These are phyloP conservation scores for Sinocyclocheilus maitianheensis DNA, from an alignment of 2,113 vertebrate species.

Conservation along the genomic window DNA sequence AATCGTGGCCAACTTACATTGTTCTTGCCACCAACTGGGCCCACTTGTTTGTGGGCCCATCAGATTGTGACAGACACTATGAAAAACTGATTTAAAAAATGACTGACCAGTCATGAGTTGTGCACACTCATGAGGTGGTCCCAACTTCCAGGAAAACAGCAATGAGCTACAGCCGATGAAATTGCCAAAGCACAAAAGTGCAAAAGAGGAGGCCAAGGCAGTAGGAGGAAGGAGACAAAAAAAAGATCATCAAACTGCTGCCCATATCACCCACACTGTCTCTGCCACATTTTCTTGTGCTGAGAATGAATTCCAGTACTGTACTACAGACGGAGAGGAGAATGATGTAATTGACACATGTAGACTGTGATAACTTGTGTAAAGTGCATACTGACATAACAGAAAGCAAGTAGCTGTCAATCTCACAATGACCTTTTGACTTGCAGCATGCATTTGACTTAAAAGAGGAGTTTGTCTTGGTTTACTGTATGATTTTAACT, in stretches of 20 bases:
- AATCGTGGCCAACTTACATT: not conserved
- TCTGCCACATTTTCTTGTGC: not conserved
- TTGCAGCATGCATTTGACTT: not conserved
- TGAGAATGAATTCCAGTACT: not conserved
- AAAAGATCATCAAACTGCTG: not conserved
- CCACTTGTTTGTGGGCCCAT: not conserved
- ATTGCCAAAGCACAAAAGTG: not conserved
- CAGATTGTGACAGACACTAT: not conserved
- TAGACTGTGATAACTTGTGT: not conserved
- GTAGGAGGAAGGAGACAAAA: constrained; percentile 5
- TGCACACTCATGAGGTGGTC: not conserved
- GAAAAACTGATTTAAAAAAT: not conserved
- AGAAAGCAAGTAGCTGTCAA: not conserved
- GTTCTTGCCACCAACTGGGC: not conserved
- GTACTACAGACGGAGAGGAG: not conserved
- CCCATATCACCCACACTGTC: not conserved
- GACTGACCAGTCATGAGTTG: not conserved
- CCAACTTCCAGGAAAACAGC: not conserved
- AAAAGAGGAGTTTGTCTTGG: not conserved
- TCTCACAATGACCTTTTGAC: not conserved
- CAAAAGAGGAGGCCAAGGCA: not conserved
- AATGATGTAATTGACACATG: constrained; percentile 11
- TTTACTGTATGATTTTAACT: not conserved
- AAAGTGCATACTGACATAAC: not conserved
- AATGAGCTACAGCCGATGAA: not conserved